Percentiles rank a stretch among this genome's conserved stretches.
phyloP scores from a whole-genome alignment of 2,797 vertebrate genomes.

The Pogonophryne albipinna region DNA sequence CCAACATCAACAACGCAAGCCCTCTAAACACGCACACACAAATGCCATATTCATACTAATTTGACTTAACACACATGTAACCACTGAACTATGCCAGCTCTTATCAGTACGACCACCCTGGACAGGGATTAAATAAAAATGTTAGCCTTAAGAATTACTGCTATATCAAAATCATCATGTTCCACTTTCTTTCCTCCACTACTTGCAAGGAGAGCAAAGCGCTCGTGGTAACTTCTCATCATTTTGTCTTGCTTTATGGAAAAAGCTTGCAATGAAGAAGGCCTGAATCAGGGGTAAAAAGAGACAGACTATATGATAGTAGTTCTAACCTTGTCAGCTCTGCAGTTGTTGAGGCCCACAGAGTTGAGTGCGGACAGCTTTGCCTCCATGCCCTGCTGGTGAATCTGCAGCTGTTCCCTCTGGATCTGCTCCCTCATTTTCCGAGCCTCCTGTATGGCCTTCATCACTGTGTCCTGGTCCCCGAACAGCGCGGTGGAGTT shows the following conservation, averaged over 20 bases:
- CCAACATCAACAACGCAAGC: conserved; percentile 70
- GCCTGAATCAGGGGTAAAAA: conserved; percentile 31
- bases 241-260: conserved; percentile 33
- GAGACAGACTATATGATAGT: conserved; percentile 10
- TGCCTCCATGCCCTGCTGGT: conserved; percentile 93
- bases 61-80: conserved; percentile 70
- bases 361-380: conserved; percentile 93
- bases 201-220: conserved; percentile 38
- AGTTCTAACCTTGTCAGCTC: conserved; percentile 90
- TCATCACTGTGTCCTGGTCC: conserved; percentile 99
- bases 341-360: conserved; percentile 94
- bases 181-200: conserved; percentile 70
- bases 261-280: conserved; percentile 34
- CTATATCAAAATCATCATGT: conserved; percentile 62
- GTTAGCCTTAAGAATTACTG: conserved; percentile 72
- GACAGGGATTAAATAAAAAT: conserved; percentile 75
- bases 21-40: conserved; percentile 62
- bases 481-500: conserved; percentile 98
- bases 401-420: conserved; percentile 93
- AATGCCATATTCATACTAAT: conserved; percentile 58
- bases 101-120: conserved; percentile 80
- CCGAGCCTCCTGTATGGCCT: conserved; percentile 99
- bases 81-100: conserved; percentile 69
- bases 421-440: conserved; percentile 99
- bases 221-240: conserved; percentile 43